Evolutionary conservation across 2,888 invertebrate genomes (phyloP).

Genomic region (Scrobipalpa atriplicella): DNA sequence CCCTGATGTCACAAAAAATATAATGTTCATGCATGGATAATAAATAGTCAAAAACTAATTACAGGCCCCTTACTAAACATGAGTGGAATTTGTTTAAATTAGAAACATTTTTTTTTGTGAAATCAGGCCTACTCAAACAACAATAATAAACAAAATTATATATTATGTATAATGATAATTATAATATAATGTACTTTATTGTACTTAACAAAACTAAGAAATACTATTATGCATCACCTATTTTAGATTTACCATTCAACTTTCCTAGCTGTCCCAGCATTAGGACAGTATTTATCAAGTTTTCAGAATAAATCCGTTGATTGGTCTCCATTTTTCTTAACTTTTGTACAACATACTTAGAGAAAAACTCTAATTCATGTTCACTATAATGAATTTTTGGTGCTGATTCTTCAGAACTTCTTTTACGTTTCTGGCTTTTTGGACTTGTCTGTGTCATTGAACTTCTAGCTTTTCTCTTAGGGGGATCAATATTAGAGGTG

Average conservation of each 20-base stretch:
- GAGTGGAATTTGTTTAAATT: neutral
- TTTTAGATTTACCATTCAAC: slow-evolving; percentile 73
- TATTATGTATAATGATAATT: neutral
- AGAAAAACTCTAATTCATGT: slow-evolving; percentile 75
- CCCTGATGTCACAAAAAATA: slow-evolving; percentile 6
- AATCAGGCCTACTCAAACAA: neutral
- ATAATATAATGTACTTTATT: slow-evolving; percentile 4
- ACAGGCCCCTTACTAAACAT: neutral
- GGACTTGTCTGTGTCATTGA: slow-evolving; percentile 51
- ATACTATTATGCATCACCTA: slow-evolving; percentile 49
- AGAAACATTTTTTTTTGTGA: neutral
- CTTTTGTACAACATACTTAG: slow-evolving; percentile 77
- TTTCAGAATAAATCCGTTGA: slow-evolving; percentile 77
- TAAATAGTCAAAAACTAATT: neutral
- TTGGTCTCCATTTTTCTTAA: slow-evolving; percentile 76
- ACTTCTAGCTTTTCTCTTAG: slow-evolving; percentile 52
- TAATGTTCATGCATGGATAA: neutral
- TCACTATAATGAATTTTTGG: slow-evolving; percentile 57
- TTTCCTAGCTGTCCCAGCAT: slow-evolving; percentile 75
- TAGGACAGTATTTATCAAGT: slow-evolving; percentile 76
- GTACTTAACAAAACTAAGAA: slow-evolving; percentile 14
- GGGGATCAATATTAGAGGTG: slow-evolving; percentile 41
- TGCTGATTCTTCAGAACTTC: slow-evolving; percentile 50
- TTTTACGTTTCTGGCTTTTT: slow-evolving; percentile 56
- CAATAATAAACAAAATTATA: neutral